Evolutionary conservation across 2,113 vertebrate species (phyloP), one percentile per base, ranked within the genome.

Genomic region (Atractosteus spatula): DNA sequence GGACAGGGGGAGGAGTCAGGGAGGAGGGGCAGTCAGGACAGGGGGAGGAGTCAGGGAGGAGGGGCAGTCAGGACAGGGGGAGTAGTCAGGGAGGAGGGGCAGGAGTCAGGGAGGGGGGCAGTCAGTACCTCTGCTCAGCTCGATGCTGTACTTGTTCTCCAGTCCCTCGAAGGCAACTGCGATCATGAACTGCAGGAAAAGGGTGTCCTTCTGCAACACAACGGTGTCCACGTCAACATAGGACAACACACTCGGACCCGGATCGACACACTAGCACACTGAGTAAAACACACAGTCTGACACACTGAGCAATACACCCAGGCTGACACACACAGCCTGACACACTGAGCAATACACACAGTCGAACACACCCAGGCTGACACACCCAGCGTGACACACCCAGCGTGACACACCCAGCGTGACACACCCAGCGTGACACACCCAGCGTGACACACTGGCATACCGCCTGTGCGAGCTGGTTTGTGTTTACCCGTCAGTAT

Each of bases 171-270:
- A 81, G 67, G 88, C 94, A 1, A 97, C 91, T 2, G 92, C 91
- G 51, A 96, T 85, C 3, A 97, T 87, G n/a, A 97, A 94, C 78
- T 96, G 94, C 80, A 91, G 89, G 82, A 96, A 93, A 66, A 96
- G 86, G 0, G 91, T 69, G 55, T 91, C 88, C 64, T 80, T 79
- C 90, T 93, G 47, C 3, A 78, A 78, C 43, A 82, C 10, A 77
- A 4, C 59, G 13, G 42, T 12, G 51, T 56, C 8, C 3, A 56
- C 7, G 43, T 43, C 29, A 42, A 41, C 1, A 75, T n/a, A 69
- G 11, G 41, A 29, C 29, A 57, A 7, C 45, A 70, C 14, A 62
- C 57, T 42, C 55, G 66, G 0, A 10, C 67, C 11, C 4, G 64
- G 7, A 59, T 8, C 42, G 7, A 43, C 55, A 68, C 63, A 62